Percentiles rank a stretch among this genome's conserved stretches.
Evolutionary conservation across 1,140 invertebrate genomes (phyloP).

Genomic region (Lethrus apterus): DNA sequence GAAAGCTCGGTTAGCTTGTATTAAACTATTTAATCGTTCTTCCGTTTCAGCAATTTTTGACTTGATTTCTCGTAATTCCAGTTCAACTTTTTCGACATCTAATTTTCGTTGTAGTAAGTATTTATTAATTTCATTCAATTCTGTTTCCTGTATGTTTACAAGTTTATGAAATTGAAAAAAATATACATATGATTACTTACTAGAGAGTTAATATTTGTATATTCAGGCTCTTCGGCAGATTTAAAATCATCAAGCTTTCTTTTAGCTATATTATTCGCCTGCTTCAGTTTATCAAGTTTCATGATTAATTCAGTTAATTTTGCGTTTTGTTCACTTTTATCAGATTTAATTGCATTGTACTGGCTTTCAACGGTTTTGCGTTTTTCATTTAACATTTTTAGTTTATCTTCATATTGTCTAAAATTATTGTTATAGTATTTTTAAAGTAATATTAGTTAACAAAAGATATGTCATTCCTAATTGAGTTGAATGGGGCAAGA

Average conservation of each 20-base stretch:
- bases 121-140: slow-evolving; percentile 36
- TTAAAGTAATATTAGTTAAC: no score
- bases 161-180: no score
- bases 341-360: background rate
- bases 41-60: slow-evolving; percentile 27
- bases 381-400: background rate
- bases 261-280: background rate
- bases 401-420: slow-evolving; percentile 10
- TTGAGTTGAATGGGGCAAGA: no score
- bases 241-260: slow-evolving; percentile 19
- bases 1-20: slow-evolving; percentile 33
- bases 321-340: slow-evolving; percentile 2
- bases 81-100: slow-evolving; percentile 30
- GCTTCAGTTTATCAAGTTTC: slow-evolving; percentile 8
- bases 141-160: slow-evolving; percentile 25
- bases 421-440: no score
- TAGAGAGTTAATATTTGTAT: slow-evolving; percentile 40
- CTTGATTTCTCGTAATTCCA: slow-evolving; percentile 32
- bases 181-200: slow-evolving; percentile 38
- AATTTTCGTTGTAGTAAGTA: slow-evolving; percentile 26
- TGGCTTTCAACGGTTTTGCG: background rate
- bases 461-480: no score
- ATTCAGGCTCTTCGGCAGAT: slow-evolving; percentile 39
- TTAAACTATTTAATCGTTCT: slow-evolving; percentile 36
- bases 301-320: background rate